Base-by-base conservation (phyloP, 2,888 invertebrate genomes). In the Tenthredo distinguenda region DNA sequence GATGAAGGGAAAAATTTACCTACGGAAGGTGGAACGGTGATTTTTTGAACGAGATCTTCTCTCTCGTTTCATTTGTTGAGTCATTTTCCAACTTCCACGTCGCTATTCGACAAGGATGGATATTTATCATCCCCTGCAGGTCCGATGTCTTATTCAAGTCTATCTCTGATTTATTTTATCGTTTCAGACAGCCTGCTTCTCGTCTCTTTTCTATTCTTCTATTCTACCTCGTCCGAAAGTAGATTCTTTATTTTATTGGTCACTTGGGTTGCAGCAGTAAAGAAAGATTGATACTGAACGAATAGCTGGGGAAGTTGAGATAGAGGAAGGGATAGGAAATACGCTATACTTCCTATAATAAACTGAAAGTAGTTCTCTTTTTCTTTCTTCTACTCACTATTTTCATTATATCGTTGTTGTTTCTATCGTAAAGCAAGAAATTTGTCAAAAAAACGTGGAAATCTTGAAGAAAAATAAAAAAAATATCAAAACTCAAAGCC, bases 231-330 rank as follows among this genome's bases (percentile, higher is more conserved):
- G 40, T 43, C 43, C 74, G 21, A 26, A 74, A 74, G 74, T 68
- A 68, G 31, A 74, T 74, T 74, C 40, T 74, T 74, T 74, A 74
- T 21, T 74, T 74, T 43, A 74, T 74, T 43, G 74, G 74, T 74
- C 40, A 74, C 74, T 74, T 26, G 21, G 68, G 68, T 34, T 68
- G 7, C 34, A 31, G 68, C 34, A 34, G 68, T 68, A 34, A 68
- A 68, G 68, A 68, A 31, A 68, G 68, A 68, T 68, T 34, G 68
- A 68, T 68, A 68, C 34, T 34, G 68, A 68, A 68, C 34, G 18
- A 68, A 68, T 62, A 12, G 62, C 62, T 26, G 26, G 9, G 62
- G 21, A 62, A 26, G 62, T 62, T 62, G 12, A 62, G 62, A 55
- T 55, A 62, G 26, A 62, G 26, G 9, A 26, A 10, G 3, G 26